Evolutionary conservation across 2,797 vertebrate genomes (phyloP), one percentile per base, ranked within the genome.

Genomic region (Sylvilagus floridanus): DNA sequence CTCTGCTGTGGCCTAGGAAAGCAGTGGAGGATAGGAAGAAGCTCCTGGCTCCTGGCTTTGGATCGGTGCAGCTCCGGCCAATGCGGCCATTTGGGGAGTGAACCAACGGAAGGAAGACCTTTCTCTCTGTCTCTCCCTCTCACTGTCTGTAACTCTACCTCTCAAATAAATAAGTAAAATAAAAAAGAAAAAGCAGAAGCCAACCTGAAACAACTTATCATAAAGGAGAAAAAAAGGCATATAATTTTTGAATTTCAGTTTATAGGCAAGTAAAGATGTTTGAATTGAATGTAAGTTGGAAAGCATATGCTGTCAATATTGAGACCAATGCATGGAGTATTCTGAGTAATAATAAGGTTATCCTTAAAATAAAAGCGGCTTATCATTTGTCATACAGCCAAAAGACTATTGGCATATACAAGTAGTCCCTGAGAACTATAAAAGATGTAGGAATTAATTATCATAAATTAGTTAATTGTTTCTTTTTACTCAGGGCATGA

Each of bases 331-430:
- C 88, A 87, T 85, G 89, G 19, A 91, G 50, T 91, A 97, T 95
- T 89, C 91, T 96, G 83, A 96, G 79, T 95, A 96, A 91, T 94
- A 95, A 87, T 94, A 96, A 81, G 89, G 68, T 94, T 96, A 97
- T 98, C 93, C 94, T 97, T 96, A 96, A 96, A 96, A 88, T 13
- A 68, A 69, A 72, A 75, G 35, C 87, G 97, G 92, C 91, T 97
- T 95, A 97, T 96, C 97, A 95, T 93, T 89, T 98, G 97, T 96
- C 97, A 94, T 26, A 0, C 12, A 96, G 94, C 90, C 97, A 98
- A 96, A 96, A 94, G 69, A 96, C 97, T 96, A 97, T 96, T 97
- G 96, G 92, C 97, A 97, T 96, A 96, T 97, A 94, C 96, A 97
- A 97, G 90, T 96, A 96, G 95, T 95, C 95, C 84, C 95, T 96